A percentile compares a stretch with the other conserved stretches of the same genome.
Conservation (phyloP, 2,113 vertebrate species). For the Tupaia tana region DNA sequence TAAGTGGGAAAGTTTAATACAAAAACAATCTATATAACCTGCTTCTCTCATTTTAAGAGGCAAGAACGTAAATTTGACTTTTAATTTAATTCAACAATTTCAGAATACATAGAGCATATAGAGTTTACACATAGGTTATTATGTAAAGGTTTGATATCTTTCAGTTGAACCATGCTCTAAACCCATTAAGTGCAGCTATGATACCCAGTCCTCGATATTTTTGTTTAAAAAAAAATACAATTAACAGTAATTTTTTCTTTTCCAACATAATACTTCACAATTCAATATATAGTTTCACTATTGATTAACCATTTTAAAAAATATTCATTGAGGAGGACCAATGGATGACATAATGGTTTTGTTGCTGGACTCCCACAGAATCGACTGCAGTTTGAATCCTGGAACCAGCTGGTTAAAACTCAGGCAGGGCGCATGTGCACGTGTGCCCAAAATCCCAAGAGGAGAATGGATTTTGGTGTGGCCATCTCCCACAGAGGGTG, state of each 20-base stretch:
- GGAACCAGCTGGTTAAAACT: too few species aligned
- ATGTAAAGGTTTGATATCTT: not conserved
- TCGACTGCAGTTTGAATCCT: too few species aligned
- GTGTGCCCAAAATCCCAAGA: too few species aligned
- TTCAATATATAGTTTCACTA: not conserved
- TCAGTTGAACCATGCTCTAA: not conserved
- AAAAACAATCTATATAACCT: not conserved
- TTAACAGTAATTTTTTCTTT: not conserved
- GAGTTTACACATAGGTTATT: not conserved
- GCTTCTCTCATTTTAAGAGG: not conserved
- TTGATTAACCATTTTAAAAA: not conserved
- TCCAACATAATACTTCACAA: not conserved
- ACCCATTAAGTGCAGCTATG: not conserved
- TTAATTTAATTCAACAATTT: not conserved
- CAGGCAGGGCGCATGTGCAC: too few species aligned
- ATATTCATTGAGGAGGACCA: not conserved
- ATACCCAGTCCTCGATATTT: not conserved
- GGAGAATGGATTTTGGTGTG: too few species aligned
- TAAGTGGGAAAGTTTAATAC: not conserved
- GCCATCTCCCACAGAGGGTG: too few species aligned
- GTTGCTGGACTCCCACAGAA: too few species aligned
- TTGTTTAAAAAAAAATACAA: too few species aligned
- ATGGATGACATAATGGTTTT: too few species aligned
- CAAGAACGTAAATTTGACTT: rapidly evolving
- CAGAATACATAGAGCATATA: not conserved